Percentiles rank a stretch among this genome's conserved stretches.
Evolutionary conservation across 2,113 vertebrate species (phyloP).

Genomic region (Todiramphus saurophagus): DNA sequence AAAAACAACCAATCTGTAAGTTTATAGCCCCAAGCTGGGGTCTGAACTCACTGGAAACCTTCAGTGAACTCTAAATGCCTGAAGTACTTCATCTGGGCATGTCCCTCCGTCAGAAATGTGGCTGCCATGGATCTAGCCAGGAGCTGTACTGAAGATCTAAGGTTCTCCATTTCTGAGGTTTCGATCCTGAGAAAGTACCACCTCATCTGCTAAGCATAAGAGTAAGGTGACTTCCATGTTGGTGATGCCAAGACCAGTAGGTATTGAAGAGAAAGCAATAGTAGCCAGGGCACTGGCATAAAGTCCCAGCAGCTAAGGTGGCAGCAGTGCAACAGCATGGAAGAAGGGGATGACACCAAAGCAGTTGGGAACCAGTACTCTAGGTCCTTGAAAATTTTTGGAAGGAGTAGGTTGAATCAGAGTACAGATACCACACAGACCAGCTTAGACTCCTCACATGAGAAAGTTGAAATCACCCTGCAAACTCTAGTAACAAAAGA

Average conservation of each 20-base stretch:
- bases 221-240: not conserved
- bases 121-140: not conserved
- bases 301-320: not conserved
- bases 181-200: not conserved
- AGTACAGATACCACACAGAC: not conserved
- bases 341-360: not conserved
- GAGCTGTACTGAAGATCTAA: not conserved
- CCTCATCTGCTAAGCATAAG: not conserved
- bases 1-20: not conserved
- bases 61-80: not conserved
- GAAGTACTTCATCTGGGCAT: not conserved
- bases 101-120: not conserved
- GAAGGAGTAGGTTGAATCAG: not conserved
- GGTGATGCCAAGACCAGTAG: not conserved
- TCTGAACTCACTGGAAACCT: not conserved
- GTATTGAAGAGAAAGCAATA: not conserved
- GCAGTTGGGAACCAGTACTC: not conserved
- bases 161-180: not conserved
- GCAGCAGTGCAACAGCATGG: not conserved
- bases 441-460: not conserved
- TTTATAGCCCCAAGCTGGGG: not conserved
- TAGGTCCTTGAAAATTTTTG: not conserved
- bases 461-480: not conserved
- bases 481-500: not conserved
- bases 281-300: not conserved